Percentiles rank a stretch among this genome's conserved stretches.
phyloP scores from a whole-genome alignment of 2,113 vertebrate genomes.

The Alosa alosa region DNA sequence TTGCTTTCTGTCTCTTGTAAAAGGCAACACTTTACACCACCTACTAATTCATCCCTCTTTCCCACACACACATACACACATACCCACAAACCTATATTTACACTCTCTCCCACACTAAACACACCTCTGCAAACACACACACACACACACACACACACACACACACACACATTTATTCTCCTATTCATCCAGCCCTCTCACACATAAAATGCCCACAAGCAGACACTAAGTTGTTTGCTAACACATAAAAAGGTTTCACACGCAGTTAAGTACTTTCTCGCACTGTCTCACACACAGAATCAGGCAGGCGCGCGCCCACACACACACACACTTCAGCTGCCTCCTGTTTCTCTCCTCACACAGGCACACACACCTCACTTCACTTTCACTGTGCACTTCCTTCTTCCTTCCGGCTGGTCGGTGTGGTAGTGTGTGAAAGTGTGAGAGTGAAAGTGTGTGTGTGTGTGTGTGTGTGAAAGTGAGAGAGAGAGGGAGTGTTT shows the following conservation, averaged over 20 bases:
- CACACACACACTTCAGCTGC: background rate
- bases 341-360: background rate
- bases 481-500: slow-evolving; percentile 23
- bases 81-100: slow-evolving; percentile 20
- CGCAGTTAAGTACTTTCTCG: background rate
- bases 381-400: too few relatives aligned
- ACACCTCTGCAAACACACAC: slow-evolving; percentile 32
- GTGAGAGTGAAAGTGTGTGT: background rate
- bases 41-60: background rate
- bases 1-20: background rate
- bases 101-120: background rate
- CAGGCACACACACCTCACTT: too few relatives aligned
- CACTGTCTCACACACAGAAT: background rate
- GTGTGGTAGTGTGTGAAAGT: too few relatives aligned
- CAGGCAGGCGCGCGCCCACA: background rate
- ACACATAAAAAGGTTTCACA: background rate
- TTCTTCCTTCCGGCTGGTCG: too few relatives aligned
- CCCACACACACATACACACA: background rate
- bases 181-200: background rate
- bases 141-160: background rate
- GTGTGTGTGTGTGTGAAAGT: background rate
- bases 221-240: background rate
- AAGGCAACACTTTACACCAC: background rate
- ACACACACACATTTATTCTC: background rate
- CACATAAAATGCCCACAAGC: background rate